Evolutionary conservation across 1,140 invertebrate genomes (phyloP).

Genomic region (Drosophila trapezifrons): DNA sequence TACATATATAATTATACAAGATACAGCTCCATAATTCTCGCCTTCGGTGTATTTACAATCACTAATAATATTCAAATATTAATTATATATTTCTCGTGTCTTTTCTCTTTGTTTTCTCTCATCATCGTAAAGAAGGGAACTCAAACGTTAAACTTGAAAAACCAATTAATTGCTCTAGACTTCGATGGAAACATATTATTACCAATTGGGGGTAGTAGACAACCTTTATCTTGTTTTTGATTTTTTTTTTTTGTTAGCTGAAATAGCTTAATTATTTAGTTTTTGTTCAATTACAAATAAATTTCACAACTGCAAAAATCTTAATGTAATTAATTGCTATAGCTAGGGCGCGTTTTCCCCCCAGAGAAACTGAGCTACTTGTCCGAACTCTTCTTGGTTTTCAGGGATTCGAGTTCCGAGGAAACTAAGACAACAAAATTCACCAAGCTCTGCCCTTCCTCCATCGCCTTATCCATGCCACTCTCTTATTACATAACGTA

Average conservation of each 20-base stretch:
- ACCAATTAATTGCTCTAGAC: constrained; percentile 20
- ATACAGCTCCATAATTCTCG: constrained; percentile 1
- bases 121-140: background rate
- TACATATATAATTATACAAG: constrained; percentile 21
- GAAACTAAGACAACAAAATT: constrained; percentile 38
- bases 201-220: constrained; percentile 18
- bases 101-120: constrained; percentile 3
- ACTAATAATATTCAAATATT: constrained; percentile 9
- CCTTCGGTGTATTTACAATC: constrained; percentile 32
- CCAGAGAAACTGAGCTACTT: background rate
- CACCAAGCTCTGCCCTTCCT: constrained; percentile 1
- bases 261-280: constrained; percentile 2
- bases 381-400: background rate
- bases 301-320: constrained; percentile 25
- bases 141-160: background rate
- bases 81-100: constrained; percentile 7
- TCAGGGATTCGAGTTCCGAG: background rate
- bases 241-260: background rate
- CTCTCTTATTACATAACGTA: constrained; percentile 27
- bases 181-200: constrained; percentile 17
- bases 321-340: constrained; percentile 9
- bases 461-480: background rate
- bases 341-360: background rate
- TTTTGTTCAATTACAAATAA: background rate
- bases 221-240: constrained; percentile 14